Evolutionary conservation across 2,113 vertebrate genomes (phyloP), one percentile per base, ranked within the genome.

Genomic region (Neolamprologus kungweensis): DNA sequence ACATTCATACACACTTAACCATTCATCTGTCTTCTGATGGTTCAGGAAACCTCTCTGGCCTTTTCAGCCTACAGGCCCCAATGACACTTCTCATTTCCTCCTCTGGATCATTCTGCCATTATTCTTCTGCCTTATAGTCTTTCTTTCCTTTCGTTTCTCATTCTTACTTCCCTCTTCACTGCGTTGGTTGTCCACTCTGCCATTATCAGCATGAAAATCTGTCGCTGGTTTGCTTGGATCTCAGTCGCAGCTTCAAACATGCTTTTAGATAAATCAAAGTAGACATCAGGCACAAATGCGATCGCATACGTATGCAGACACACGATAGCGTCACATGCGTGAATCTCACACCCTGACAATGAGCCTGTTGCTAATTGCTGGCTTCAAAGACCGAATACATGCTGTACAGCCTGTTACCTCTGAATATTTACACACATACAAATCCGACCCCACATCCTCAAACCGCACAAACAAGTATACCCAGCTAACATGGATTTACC

Each of bases 201-300:
- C 78, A 81, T 80, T 78, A 84, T 23, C 75, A 60, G 73, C 65
- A 31, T 55, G 83, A 28, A 60, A 23, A 87, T 91, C 84, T 90
- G 78, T 88, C 82, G 82, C 87, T 85, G 85, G 82, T 83, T 83
- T 58, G 71, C 86, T 78, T 83, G 57, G 55, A 86, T 92, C 81
- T 88, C 54, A 81, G 75, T 79, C 23, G 31, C 83, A 2, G 89
- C 92, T 94, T 94, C 90, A 95, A 95, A 93, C 71, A 82, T 93
- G 89, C 92, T 89, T 91, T 91, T 87, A 91, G 87, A 84, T 23
- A 55, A 81, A 96, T 96, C 94, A 95, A 95, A 96, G 93, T 81
- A 68, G 79, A 91, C 71, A 73, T 91, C 90, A 92, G 89, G 55
- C 63, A 35, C 83, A 9, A 58, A 81, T 45, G 87, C 42, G 79